phyloP scores from a whole-genome alignment of 2,797 vertebrate genomes.

The Psittacula echo region DNA sequence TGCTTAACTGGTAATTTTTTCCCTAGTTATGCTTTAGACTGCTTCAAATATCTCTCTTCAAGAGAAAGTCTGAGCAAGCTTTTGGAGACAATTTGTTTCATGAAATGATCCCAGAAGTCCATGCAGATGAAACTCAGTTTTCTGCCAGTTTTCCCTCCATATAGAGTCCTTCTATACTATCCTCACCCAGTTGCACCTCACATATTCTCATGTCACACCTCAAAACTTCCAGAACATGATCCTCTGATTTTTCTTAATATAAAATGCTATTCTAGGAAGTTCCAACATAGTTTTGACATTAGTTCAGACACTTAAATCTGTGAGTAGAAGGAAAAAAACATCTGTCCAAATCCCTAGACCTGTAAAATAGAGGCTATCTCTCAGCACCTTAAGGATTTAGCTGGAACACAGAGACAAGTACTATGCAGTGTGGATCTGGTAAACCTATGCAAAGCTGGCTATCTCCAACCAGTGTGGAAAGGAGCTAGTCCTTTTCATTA shows the following conservation, averaged over 20 bases:
- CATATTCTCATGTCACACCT: background rate
- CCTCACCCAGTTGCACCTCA: background rate
- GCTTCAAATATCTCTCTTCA: background rate
- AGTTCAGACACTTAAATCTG: background rate
- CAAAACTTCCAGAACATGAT: background rate
- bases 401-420: background rate
- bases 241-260: background rate
- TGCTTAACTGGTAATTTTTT: background rate
- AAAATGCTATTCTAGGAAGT: background rate
- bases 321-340: background rate
- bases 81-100: background rate
- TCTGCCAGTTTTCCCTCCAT: background rate
- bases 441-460: background rate
- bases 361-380: background rate
- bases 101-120: background rate
- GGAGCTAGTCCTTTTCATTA: background rate
- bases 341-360: background rate
- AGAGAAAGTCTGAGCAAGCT: background rate
- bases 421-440: background rate
- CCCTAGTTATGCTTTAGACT: background rate
- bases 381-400: background rate
- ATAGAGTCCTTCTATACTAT: background rate
- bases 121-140: background rate
- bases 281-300: background rate
- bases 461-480: background rate